A percentile compares a stretch with the other conserved stretches of the same genome.
phyloP scores from a whole-genome alignment of 2,113 vertebrate species.

The Monarcha castaneiventris region DNA sequence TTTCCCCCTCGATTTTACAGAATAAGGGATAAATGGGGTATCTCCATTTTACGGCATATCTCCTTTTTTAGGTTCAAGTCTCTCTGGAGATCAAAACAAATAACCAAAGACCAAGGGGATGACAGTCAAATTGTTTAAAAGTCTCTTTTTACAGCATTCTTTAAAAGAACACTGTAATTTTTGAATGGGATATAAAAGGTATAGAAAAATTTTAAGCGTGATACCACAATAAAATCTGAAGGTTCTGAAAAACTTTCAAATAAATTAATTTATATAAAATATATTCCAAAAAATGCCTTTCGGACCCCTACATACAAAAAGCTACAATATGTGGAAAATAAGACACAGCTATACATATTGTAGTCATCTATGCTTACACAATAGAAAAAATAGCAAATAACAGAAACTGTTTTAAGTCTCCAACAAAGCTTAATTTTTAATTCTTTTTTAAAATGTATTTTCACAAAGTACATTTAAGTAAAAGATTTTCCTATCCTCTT shows the following conservation, averaged over 20 bases:
- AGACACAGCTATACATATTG: neutral
- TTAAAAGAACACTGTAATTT: neutral
- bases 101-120: neutral
- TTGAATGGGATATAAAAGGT: neutral
- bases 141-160: neutral
- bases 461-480: neutral
- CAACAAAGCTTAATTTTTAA: neutral
- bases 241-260: neutral
- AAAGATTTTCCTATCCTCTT: neutral
- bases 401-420: neutral
- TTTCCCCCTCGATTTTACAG: neutral
- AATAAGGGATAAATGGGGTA: neutral
- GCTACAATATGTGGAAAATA: neutral
- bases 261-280: neutral
- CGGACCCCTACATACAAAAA: neutral
- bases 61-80: neutral
- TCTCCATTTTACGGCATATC: neutral
- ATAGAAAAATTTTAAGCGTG: neutral
- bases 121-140: neutral
- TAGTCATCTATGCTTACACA: neutral
- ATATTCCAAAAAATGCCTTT: neutral
- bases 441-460: too few species aligned
- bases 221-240: neutral
- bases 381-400: neutral
- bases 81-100: neutral